Conservation (phyloP, 2,888 invertebrate species). For the Alitta virens region DNA sequence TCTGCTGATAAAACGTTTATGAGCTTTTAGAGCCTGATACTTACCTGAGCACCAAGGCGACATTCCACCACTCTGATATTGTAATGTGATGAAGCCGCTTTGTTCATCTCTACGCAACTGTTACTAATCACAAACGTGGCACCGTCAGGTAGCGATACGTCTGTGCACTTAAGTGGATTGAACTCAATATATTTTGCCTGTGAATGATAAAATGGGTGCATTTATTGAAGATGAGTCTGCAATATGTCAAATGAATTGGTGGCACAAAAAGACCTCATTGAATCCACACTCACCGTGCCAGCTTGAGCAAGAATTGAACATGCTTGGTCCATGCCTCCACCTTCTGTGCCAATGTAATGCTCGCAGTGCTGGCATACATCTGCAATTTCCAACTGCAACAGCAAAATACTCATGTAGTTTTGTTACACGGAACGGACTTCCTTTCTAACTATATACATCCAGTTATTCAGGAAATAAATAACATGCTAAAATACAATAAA, state of each 20-base stretch:
- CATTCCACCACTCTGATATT: conserved; percentile 95
- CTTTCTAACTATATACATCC: no score
- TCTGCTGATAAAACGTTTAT: background rate
- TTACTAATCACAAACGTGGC: conserved; percentile 92
- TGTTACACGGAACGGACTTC: no score
- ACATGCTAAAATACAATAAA: no score
- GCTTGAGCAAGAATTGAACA: conserved; percentile 83
- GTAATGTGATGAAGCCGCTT: conserved; percentile 86
- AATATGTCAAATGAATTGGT: no score
- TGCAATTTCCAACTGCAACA: conserved; percentile 68
- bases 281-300: conserved; percentile 48
- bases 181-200: conserved; percentile 87
- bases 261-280: no score
- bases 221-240: no score
- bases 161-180: conserved; percentile 65
- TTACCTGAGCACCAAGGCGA: conserved; percentile 68
- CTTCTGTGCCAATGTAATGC: conserved; percentile 92
- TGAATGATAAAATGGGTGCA: background rate
- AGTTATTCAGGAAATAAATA: no score
- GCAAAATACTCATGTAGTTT: no score
- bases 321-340: conserved; percentile 99
- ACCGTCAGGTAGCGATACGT: conserved; percentile 73
- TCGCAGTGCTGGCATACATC: conserved; percentile 86
- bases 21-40: background rate
- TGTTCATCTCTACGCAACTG: conserved; percentile 78